Evolutionary conservation across 2,888 invertebrate species (phyloP).

Genomic region (Tribolium freemani): DNA sequence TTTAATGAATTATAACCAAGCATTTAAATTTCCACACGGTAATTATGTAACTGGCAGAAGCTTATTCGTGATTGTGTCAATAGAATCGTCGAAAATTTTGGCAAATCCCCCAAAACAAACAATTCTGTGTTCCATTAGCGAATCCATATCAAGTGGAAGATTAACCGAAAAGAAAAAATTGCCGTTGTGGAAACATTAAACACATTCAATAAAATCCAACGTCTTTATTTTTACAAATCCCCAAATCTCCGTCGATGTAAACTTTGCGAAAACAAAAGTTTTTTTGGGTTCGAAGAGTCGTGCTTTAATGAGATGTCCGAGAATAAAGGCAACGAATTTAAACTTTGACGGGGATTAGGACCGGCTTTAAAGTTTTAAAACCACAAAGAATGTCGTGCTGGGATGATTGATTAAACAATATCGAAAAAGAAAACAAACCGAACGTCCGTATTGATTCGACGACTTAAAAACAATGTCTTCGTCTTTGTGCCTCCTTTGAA

Average conservation of each 20-base stretch:
- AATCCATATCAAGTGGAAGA: conserved; percentile 17
- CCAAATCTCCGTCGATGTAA: conserved; percentile 4
- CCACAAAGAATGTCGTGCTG: conserved; percentile 20
- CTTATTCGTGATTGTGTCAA: conserved; percentile 11
- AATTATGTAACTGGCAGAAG: not conserved
- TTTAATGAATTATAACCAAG: not conserved
- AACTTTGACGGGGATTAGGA: conserved; percentile 12
- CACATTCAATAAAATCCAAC: not conserved
- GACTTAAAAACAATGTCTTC: conserved; percentile 9
- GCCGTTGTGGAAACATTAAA: conserved; percentile 5
- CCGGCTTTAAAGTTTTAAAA: conserved; percentile 21
- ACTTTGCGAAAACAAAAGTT: conserved; percentile 22
- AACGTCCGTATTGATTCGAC: conserved; percentile 9
- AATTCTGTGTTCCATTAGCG: conserved; percentile 13
- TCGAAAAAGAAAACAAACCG: conserved; percentile 16
- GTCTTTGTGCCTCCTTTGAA: conserved; percentile 30
- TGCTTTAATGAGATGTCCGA: not conserved
- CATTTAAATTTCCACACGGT: not conserved
- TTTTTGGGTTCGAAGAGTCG: conserved; percentile 1
- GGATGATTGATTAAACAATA: conserved; percentile 28
- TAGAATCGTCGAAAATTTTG: conserved; percentile 3
- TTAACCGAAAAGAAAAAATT: conserved; percentile 17
- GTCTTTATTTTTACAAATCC: conserved; percentile 15
- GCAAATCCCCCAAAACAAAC: conserved; percentile 3
- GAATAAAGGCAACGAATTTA: conserved; percentile 15